A percentile compares a stretch with the other conserved stretches of the same genome.
Conservation (phyloP, 2,888 invertebrate species). For the Electrophaes corylata region DNA sequence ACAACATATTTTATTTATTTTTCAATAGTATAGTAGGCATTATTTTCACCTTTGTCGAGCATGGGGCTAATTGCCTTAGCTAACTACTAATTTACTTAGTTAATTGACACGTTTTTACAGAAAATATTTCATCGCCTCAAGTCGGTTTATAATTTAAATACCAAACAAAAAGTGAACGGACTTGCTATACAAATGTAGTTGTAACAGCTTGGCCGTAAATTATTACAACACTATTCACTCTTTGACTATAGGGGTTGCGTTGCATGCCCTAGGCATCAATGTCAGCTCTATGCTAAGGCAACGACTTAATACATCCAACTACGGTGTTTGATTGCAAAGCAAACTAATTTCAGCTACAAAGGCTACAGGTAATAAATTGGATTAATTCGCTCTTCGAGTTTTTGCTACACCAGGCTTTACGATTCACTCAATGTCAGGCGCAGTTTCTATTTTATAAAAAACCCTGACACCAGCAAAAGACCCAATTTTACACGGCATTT, state of each 20-base stretch:
- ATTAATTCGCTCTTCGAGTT: constrained; percentile 33
- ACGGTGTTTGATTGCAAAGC: constrained; percentile 33
- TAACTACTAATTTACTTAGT: too few species aligned
- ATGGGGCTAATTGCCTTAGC: too few species aligned
- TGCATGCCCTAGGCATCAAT: constrained; percentile 24
- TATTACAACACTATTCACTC: constrained; percentile 6
- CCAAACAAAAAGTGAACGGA: too few species aligned
- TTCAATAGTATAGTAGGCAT: too few species aligned
- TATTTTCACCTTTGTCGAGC: too few species aligned
- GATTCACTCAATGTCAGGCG: not conserved
- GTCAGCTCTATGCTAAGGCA: constrained; percentile 22
- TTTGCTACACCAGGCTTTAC: constrained; percentile 6
- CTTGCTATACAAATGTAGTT: not conserved
- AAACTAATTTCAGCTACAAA: constrained; percentile 34
- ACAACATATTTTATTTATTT: too few species aligned
- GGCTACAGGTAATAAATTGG: constrained; percentile 50
- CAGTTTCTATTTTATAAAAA: not conserved
- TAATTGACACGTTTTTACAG: too few species aligned
- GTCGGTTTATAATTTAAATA: too few species aligned
- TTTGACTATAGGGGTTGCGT: not conserved
- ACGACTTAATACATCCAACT: constrained; percentile 27
- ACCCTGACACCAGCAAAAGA: not conserved
- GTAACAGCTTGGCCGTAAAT: not conserved
- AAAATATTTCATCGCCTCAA: too few species aligned
- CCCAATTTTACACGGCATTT: not conserved